Conservation (phyloP, 2,113 vertebrate species). For the Spea bombifrons region DNA sequence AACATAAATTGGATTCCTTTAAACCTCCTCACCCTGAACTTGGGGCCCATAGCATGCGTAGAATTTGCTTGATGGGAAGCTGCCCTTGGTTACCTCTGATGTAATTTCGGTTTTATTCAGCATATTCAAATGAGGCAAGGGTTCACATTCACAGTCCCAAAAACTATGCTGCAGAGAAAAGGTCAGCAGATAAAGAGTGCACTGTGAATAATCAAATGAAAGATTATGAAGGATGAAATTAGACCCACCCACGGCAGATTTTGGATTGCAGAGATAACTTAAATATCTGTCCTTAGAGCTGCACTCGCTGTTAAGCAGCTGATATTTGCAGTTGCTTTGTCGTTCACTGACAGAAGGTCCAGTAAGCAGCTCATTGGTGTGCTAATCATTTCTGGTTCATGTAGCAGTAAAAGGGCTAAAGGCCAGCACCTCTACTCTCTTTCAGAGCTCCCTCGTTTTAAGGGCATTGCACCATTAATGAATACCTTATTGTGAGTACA, state of each 20-base stretch:
- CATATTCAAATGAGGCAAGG: not conserved
- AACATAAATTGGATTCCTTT: too few relatives aligned
- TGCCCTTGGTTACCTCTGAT: too few relatives aligned
- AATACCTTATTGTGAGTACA: conserved; percentile 36
- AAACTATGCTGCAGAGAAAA: not conserved
- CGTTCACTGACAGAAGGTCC: conserved; percentile 17
- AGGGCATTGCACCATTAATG: conserved; percentile 32
- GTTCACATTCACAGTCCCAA: not conserved
- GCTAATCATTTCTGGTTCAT: conserved; percentile 41
- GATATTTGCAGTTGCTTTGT: conserved; percentile 12
- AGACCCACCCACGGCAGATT: not conserved
- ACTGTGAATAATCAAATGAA: not conserved
- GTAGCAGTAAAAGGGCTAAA: conserved; percentile 38
- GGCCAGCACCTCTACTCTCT: conserved; percentile 34
- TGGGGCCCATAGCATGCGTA: too few relatives aligned
- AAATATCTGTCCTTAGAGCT: not conserved
- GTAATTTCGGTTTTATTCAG: not conserved
- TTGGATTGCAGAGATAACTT: not conserved
- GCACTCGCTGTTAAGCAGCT: not conserved
- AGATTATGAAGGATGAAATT: not conserved
- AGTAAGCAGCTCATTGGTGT: conserved; percentile 32
- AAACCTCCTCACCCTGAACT: too few relatives aligned
- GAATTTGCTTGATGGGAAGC: too few relatives aligned
- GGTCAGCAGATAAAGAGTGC: not conserved
- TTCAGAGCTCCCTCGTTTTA: conserved; percentile 26